Evolutionary conservation across 2,888 invertebrate species (phyloP).

Genomic region (Bembecia ichneumoniformis): DNA sequence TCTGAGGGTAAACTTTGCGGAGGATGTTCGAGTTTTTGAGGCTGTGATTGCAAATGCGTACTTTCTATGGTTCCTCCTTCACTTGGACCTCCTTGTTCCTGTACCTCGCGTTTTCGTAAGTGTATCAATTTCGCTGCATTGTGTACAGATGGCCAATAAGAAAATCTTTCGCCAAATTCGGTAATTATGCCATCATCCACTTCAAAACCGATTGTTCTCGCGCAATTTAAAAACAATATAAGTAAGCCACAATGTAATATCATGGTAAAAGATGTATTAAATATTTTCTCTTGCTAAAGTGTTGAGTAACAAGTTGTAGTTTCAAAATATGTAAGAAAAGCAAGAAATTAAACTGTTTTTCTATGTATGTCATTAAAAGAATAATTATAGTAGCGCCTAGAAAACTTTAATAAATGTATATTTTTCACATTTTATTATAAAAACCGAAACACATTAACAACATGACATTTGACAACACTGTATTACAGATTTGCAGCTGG

Average conservation of each 20-base stretch:
- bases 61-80: not conserved
- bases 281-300: not conserved
- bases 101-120: slow-evolving; percentile 25
- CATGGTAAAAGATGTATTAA: slow-evolving; percentile 17
- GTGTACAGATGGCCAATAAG: slow-evolving; percentile 45
- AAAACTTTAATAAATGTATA: no score
- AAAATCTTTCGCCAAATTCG: slow-evolving; percentile 29
- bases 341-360: no score
- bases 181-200: slow-evolving; percentile 16
- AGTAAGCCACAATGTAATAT: slow-evolving; percentile 32
- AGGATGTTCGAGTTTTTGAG: not conserved
- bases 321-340: not conserved
- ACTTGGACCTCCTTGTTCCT: slow-evolving; percentile 1
- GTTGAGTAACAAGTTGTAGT: not conserved
- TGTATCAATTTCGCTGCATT: slow-evolving; percentile 32
- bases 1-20: no score
- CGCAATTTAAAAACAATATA: slow-evolving; percentile 34
- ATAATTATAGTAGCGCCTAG: no score
- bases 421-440: no score
- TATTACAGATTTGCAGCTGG: no score
- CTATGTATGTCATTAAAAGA: no score
- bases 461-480: no score
- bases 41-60: no score
- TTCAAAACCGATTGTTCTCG: slow-evolving; percentile 26
- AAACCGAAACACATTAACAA: no score